phyloP scores from a whole-genome alignment of 2,888 invertebrate species.

The Willowsia nigromaculata region DNA sequence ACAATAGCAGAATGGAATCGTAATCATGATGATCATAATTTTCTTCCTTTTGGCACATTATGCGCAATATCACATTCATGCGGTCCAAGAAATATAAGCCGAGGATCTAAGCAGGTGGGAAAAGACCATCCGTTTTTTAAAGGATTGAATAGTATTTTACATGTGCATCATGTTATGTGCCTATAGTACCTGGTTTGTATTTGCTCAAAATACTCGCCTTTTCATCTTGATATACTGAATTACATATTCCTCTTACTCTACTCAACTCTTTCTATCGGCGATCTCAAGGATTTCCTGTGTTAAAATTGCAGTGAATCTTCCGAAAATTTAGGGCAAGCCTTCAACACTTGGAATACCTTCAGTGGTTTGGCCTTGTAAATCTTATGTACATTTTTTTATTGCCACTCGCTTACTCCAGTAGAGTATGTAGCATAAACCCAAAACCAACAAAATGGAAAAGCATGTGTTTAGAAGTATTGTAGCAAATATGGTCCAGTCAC shows the following conservation, averaged over 20 bases:
- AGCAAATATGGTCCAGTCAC: too few species aligned
- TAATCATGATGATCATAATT: too few species aligned
- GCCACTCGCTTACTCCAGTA: background rate
- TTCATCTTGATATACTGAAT: background rate
- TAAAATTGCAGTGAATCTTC: background rate
- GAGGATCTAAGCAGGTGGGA: background rate
- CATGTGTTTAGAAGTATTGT: background rate
- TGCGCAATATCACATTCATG: background rate
- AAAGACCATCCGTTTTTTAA: background rate
- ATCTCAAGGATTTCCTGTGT: background rate
- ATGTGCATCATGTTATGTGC: too few species aligned
- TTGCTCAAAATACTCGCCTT: background rate
- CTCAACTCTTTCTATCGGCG: background rate
- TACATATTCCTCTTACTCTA: background rate
- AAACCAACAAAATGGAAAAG: background rate
- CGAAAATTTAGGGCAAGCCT: background rate
- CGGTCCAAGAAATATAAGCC: background rate
- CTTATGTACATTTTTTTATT: slow-evolving; percentile 2
- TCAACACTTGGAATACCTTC: background rate
- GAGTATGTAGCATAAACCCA: background rate
- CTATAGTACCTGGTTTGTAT: background rate
- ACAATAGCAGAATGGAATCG: too few species aligned
- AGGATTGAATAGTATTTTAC: too few species aligned
- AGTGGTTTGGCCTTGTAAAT: slow-evolving; percentile 15
- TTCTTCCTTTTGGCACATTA: too few species aligned